Percentiles rank a stretch among this genome's conserved stretches.
Conservation (phyloP, 2,888 invertebrate genomes). For the Podotricha telesiphe region DNA sequence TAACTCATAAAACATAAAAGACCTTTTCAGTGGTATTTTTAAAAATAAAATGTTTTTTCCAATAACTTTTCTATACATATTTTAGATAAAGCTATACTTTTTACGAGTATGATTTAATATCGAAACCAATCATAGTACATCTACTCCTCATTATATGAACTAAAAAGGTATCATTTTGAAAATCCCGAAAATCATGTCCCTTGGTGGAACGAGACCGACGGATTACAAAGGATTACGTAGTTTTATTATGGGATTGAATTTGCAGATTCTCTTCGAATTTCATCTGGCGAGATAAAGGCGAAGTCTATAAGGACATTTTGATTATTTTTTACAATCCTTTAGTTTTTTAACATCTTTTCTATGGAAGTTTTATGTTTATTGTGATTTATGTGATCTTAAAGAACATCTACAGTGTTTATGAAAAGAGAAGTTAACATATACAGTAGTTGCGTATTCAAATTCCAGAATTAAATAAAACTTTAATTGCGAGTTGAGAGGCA, state of each 20-base stretch:
- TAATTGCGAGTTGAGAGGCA: too few species aligned
- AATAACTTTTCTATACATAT: background rate
- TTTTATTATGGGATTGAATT: constrained; percentile 41
- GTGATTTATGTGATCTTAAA: too few species aligned
- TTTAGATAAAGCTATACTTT: too few species aligned
- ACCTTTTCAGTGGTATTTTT: too few species aligned
- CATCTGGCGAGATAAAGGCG: constrained; percentile 31
- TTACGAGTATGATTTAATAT: background rate
- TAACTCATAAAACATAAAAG: too few species aligned
- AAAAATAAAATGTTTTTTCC: too few species aligned
- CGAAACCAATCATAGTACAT: background rate
- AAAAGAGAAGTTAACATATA: too few species aligned
- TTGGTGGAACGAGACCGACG: constrained; percentile 20
- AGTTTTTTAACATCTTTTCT: background rate
- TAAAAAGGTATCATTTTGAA: constrained; percentile 16
- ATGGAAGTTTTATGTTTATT: too few species aligned
- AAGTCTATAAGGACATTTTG: constrained; percentile 5
- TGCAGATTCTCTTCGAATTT: constrained; percentile 33
- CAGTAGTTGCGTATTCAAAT: too few species aligned
- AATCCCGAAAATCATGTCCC: constrained; percentile 21
- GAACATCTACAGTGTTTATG: too few species aligned
- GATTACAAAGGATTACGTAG: constrained; percentile 44
- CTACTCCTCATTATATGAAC: constrained; percentile 6
- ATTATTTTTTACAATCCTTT: background rate
- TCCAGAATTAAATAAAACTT: too few species aligned